These are phyloP conservation scores for Xyrauchen texanus DNA, from an alignment of 2,113 vertebrate species.

Conservation along the genomic window DNA sequence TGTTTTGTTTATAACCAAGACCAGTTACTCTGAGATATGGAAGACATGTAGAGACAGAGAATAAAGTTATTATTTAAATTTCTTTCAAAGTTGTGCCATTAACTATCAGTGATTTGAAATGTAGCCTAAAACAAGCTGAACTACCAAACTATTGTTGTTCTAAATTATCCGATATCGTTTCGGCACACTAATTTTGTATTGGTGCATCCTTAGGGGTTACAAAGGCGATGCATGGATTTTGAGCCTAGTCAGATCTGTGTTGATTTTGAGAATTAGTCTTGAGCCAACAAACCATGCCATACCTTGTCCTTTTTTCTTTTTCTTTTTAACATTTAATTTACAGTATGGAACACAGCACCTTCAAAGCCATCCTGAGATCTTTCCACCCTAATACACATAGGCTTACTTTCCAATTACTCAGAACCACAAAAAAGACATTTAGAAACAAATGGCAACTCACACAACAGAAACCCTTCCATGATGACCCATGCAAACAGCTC, in stretches of 20 bases:
- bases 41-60: too few relatives aligned
- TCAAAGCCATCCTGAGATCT: background rate
- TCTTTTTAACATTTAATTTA: background rate
- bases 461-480: background rate
- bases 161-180: too few relatives aligned
- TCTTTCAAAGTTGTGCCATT: too few relatives aligned
- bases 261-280: background rate
- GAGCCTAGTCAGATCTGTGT: background rate
- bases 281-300: background rate
- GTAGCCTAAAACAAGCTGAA: too few relatives aligned
- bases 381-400: background rate
- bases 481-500: constrained; percentile 12
- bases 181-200: too few relatives aligned
- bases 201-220: too few relatives aligned
- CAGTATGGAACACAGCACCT: background rate
- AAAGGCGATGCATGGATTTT: background rate
- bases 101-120: too few relatives aligned
- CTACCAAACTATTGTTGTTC: too few relatives aligned
- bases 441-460: constrained; percentile 11
- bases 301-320: background rate
- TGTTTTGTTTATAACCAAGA: too few relatives aligned
- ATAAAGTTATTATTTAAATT: too few relatives aligned
- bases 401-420: background rate
- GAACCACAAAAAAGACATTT: constrained; percentile 7
- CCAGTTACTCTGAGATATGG: too few relatives aligned